A percentile compares a stretch with the other conserved stretches of the same genome.
Conservation (phyloP, 2,797 vertebrate genomes). For the Delichon dasypus region DNA sequence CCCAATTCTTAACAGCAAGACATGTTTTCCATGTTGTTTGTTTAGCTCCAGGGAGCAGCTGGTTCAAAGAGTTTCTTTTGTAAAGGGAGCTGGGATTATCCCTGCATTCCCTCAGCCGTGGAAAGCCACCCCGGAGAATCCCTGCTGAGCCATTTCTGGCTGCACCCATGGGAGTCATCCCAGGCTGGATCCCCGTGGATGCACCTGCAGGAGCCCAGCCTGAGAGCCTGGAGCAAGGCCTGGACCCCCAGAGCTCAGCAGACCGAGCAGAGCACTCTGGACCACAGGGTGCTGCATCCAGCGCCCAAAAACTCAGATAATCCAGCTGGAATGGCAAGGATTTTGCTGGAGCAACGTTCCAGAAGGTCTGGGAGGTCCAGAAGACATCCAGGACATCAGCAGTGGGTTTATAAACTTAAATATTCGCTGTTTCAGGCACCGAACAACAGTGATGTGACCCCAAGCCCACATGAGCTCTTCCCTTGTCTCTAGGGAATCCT, state of each 20-base stretch:
- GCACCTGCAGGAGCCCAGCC: background rate
- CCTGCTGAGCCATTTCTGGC: background rate
- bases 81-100: background rate
- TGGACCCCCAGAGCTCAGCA: background rate
- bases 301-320: background rate
- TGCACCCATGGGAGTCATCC: background rate
- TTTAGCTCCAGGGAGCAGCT: background rate
- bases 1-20: fast-evolving
- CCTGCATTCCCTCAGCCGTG: fast-evolving
- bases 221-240: background rate
- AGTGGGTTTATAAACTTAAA: background rate
- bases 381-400: background rate
- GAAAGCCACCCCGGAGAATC: background rate
- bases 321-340: background rate
- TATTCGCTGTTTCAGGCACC: background rate
- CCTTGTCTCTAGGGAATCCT: background rate
- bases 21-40: background rate
- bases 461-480: background rate
- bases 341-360: background rate
- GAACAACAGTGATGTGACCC: fast-evolving
- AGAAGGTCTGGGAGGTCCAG: background rate
- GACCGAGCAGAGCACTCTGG: background rate
- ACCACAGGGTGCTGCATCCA: background rate
- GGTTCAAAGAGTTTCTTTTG: background rate
- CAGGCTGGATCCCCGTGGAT: background rate